These are phyloP conservation scores for Carapus acus DNA, from an alignment of 2,797 vertebrate genomes.

Conservation along the genomic window DNA sequence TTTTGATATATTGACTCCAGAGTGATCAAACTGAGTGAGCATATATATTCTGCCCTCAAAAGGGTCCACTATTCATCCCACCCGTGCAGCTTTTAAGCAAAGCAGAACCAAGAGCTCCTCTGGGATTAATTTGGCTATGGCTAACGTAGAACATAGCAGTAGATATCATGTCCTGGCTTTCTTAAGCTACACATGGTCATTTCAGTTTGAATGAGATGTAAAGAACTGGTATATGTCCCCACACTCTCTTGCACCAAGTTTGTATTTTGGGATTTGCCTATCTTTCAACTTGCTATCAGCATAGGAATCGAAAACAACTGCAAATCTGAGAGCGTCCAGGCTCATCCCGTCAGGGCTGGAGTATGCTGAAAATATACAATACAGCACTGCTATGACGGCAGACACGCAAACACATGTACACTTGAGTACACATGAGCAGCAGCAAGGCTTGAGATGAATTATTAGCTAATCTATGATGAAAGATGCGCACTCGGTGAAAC, in stretches of 20 bases:
- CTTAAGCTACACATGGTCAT: neutral
- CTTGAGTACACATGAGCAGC: slow-evolving; percentile 12
- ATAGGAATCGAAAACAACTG: neutral
- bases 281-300: neutral
- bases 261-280: slow-evolving; percentile 3
- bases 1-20: neutral
- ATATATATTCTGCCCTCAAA: neutral
- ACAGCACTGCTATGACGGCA: neutral
- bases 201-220: neutral
- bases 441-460: slow-evolving; percentile 37
- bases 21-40: neutral
- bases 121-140: neutral
- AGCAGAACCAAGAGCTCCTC: neutral
- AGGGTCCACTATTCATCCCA: neutral
- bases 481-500: slow-evolving; percentile 32
- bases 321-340: slow-evolving; percentile 10
- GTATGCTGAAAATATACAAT: slow-evolving; percentile 3
- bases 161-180: neutral
- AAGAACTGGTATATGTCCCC: no score
- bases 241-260: no score
- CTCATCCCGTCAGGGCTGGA: slow-evolving; percentile 12
- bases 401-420: neutral
- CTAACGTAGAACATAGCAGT: neutral
- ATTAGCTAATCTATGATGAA: slow-evolving; percentile 30
- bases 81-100: neutral